A percentile compares a stretch with the other conserved stretches of the same genome.
phyloP scores from a whole-genome alignment of 2,113 vertebrate species.

The Gobiocypris rarus region DNA sequence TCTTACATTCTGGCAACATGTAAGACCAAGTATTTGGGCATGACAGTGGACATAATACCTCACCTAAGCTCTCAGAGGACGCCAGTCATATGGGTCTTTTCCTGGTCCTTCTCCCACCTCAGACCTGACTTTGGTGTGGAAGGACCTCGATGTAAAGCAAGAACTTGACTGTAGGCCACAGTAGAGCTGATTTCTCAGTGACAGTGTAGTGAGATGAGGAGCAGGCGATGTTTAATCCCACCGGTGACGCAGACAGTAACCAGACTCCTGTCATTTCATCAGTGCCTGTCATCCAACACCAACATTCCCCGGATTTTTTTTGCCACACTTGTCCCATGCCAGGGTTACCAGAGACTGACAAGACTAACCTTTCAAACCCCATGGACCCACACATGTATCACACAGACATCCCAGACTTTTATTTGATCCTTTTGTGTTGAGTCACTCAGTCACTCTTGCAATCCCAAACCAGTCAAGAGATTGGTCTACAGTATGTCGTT shows the following conservation, averaged over 20 bases:
- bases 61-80: neutral
- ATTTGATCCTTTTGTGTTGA: neutral
- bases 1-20: slow-evolving; percentile 33
- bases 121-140: neutral
- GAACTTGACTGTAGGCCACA: neutral
- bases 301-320: neutral
- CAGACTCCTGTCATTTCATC: neutral
- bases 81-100: neutral
- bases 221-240: neutral
- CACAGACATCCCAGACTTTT: neutral
- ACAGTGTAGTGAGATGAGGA: neutral
- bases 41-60: too few species aligned
- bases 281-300: neutral
- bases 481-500: neutral
- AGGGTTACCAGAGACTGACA: slow-evolving; percentile 4
- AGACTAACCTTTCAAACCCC: neutral
- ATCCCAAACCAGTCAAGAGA: neutral
- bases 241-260: neutral
- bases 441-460: neutral
- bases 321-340: slow-evolving; percentile 2
- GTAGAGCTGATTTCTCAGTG: neutral
- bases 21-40: too few species aligned
- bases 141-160: neutral
- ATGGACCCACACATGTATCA: neutral
- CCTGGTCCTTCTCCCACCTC: neutral